Conservation (phyloP, 2,797 vertebrate species). For the Gymnocypris eckloni region DNA sequence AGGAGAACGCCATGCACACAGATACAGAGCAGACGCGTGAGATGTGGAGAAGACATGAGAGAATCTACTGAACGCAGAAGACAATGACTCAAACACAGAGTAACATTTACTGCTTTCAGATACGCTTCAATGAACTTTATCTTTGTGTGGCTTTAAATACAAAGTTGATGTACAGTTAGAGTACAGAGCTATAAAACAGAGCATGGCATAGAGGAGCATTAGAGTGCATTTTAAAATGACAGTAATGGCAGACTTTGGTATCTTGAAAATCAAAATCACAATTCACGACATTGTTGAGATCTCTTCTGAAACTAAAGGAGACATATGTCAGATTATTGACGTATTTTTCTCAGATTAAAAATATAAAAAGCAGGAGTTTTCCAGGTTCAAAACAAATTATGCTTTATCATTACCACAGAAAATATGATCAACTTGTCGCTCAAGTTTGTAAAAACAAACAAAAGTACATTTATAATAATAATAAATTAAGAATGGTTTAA, state of each 20-base stretch:
- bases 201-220: not conserved
- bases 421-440: not conserved
- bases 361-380: not conserved
- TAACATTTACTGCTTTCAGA: not conserved
- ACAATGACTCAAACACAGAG: slow-evolving; percentile 17
- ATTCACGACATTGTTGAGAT: not conserved
- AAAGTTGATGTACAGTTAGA: not conserved
- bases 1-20: slow-evolving; percentile 48
- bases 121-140: not conserved
- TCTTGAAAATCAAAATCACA: not conserved
- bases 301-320: not conserved
- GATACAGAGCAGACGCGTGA: not conserved
- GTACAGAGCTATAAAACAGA: not conserved
- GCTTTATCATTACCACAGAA: not conserved
- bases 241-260: not conserved
- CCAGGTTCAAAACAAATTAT: not conserved
- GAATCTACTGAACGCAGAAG: slow-evolving; percentile 16
- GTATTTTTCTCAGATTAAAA: not conserved
- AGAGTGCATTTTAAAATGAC: not conserved
- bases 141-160: not conserved
- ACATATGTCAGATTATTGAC: not conserved
- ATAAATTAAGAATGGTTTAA: not conserved
- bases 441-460: slow-evolving; percentile 1
- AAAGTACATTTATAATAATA: not conserved
- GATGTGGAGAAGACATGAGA: slow-evolving; percentile 24